Evolutionary conservation across 1,140 invertebrate species (phyloP), one percentile per base, ranked within the genome.

Genomic region (Psilanteris sp.): DNA sequence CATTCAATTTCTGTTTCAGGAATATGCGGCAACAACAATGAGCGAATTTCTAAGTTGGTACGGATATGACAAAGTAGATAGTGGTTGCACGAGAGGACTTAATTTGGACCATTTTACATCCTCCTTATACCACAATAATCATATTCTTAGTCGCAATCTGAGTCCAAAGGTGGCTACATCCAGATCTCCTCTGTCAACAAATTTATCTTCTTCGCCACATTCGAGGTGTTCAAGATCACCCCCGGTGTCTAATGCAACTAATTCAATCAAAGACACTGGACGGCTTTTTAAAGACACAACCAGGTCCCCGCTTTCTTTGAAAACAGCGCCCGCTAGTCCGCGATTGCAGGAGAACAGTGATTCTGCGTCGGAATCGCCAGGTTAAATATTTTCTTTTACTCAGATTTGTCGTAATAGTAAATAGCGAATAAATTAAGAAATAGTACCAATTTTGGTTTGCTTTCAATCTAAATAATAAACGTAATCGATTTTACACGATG

Each of bases 1-100:
- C 2, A 5, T 20, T 3, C 18, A 5, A 20, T 20, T 32, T 1
- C 34, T 26, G 1, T 91, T 90, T 1, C 89, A 96, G 95, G 94
- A 96, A 84, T 96, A 94, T 83, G 95, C 95, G 0, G 94, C 96
- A 79, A 94, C 93, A 22, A 94, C 95, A 4, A 96, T 97, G 94
- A 96, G 96, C 78, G 95, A 97, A 82, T 89, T 96, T 44, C 88
- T 96, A 5, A 95, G 95, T 26, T 95, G 94, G 93, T 97, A 96
- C 85, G 95, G 95, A 0, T 96, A 96, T 82, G 94, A 94, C 70
- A 92, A 92, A 77, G 89, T 92, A 10, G 90, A 91, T 85, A 88
- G 89, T 74, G 79, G 86, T 73, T 87, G 82, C 24, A 88, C 86
- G 54, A 85, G 39, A 74, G 88, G 81, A 72, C 78, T 84, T 5